Percentiles rank a stretch among this genome's conserved stretches.
Conservation (phyloP, 1,140 invertebrate species). For the Drosophila ambigua region DNA sequence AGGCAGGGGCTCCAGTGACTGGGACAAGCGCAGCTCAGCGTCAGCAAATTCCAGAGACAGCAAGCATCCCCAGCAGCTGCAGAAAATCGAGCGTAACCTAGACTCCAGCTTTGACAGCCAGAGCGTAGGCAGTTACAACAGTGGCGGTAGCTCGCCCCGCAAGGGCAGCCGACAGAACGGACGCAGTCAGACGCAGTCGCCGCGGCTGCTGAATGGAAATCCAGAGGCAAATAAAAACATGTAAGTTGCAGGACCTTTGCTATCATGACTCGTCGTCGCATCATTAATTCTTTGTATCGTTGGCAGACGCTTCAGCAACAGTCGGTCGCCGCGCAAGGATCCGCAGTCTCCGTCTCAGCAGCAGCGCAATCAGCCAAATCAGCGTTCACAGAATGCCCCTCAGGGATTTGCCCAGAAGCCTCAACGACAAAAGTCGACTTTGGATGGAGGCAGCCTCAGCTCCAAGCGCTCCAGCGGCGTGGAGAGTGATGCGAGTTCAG, state of each 20-base stretch:
- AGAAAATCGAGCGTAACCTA: slow-evolving; percentile 19
- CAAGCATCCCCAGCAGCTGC: slow-evolving; percentile 37
- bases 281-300: not conserved
- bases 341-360: slow-evolving; percentile 1
- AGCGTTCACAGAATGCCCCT: slow-evolving; percentile 74
- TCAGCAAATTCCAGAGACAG: slow-evolving; percentile 71
- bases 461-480: slow-evolving; percentile 62
- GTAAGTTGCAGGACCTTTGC: slow-evolving; percentile 32
- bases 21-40: slow-evolving; percentile 74
- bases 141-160: slow-evolving; percentile 65
- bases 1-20: slow-evolving; percentile 31
- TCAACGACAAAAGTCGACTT: slow-evolving; percentile 60
- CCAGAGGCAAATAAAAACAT: slow-evolving; percentile 58
- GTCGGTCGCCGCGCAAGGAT: slow-evolving; percentile 63
- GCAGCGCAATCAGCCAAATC: slow-evolving; percentile 38
- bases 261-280: not conserved
- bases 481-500: slow-evolving; percentile 39
- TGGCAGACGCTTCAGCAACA: slow-evolving; percentile 57
- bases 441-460: slow-evolving; percentile 36
- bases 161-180: slow-evolving; percentile 66
- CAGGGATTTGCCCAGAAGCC: slow-evolving; percentile 76
- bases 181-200: slow-evolving; percentile 50
- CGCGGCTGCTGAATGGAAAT: slow-evolving; percentile 63
- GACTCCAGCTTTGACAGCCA: slow-evolving; percentile 59
- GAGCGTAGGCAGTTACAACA: slow-evolving; percentile 63